Conservation (phyloP, 2,113 vertebrate species). For the Nothobranchius kuhntae region DNA sequence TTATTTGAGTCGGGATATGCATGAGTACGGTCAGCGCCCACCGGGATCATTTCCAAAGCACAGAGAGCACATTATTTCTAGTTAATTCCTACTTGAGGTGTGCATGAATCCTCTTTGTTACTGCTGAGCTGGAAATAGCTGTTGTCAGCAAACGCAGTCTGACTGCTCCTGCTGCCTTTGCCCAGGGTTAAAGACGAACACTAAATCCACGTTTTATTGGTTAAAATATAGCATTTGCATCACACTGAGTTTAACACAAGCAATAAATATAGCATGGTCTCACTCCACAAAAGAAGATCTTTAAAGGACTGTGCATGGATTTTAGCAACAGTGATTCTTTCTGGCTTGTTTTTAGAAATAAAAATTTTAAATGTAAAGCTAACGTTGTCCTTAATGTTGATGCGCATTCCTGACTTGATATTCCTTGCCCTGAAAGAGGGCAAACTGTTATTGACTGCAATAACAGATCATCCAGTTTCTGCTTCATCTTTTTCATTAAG, state of each 20-base stretch:
- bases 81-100: conserved; percentile 20
- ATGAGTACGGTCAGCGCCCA: conserved; percentile 14
- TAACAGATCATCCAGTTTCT: no score
- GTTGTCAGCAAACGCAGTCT: conserved; percentile 17
- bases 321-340: conserved; percentile 15
- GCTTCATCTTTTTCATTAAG: no score
- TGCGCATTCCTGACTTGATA: no score
- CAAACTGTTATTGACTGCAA: no score
- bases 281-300: conserved; percentile 1
- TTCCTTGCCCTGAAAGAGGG: no score
- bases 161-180: conserved; percentile 2
- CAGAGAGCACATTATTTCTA: conserved; percentile 19
- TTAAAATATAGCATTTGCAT: conserved; percentile 43
- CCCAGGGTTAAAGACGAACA: conserved; percentile 9
- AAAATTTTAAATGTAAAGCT: neutral
- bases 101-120: conserved; percentile 19
- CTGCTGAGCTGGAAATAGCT: conserved; percentile 20
- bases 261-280: neutral
- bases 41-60: conserved; percentile 37
- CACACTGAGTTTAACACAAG: neutral
- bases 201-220: conserved; percentile 36
- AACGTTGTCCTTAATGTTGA: neutral
- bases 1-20: conserved; percentile 37
- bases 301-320: conserved; percentile 6
- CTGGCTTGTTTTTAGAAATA: conserved; percentile 1